Base-by-base conservation (phyloP, 2,888 invertebrate species). In the Philereme transversata region DNA sequence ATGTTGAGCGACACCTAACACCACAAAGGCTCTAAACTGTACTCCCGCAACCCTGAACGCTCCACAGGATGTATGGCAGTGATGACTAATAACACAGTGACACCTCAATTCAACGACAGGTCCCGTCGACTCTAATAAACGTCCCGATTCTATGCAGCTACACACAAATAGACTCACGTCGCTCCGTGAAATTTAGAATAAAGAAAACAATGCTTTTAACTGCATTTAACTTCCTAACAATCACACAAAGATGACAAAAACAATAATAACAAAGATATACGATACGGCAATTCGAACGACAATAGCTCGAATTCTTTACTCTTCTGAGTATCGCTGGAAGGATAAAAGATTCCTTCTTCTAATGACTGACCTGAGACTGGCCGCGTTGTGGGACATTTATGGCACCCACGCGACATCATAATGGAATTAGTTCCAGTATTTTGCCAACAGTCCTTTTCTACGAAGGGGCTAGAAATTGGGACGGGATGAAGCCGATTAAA, bases 161-260 rank as follows among this genome's bases (percentile, higher is more conserved):
- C 75, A 79, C 78, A 65, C 72, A 71, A 75, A 78, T 76, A 78
- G 77, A 70, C 75, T 75, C 82, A 79, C 74, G 79, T 77, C 72
- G 81, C 75, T 78, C 77, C 86, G 81, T 91, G 86, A 90, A 87
- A 92, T 90, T 74, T 10, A 9, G 63, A 72, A 90, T 88, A 88
- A 88, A 76, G 67, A 54, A 43, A 47, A 88, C 90, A 91, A 90
- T 81, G 67, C 73, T 73, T 72, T 86, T 88, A 88, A 90, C 88
- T 80, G 86, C 88, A 90, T 90, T 89, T 90, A 90, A 92, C 91
- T 91, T 82, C 91, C 87, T 84, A 86, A 90, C 89, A 91, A 90
- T 87, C 72, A 79, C 76, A 88, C 86, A 90, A 89, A 82, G 82
- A 72, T 69, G 68, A 77, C 81, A 86, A 84, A 69, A 86, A 85